Percentiles rank a stretch among this genome's conserved stretches.
These are phyloP conservation scores for Stictonetta naevosa DNA, from an alignment of 2,113 vertebrate species.

Conservation along the genomic window DNA sequence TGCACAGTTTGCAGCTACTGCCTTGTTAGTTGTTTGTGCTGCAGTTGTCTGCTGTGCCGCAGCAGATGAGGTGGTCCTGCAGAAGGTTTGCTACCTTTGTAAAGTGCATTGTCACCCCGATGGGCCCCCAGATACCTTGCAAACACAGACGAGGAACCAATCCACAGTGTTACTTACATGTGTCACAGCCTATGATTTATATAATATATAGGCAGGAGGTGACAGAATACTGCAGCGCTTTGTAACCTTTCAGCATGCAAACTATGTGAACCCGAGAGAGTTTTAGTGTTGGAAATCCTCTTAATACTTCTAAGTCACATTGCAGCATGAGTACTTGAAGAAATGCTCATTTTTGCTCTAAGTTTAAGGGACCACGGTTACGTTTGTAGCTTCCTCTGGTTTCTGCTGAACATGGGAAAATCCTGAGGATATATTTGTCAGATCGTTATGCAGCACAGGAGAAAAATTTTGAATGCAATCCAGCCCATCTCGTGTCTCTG, in stretches of 20 bases:
- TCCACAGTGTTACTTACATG: not conserved
- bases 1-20: not conserved
- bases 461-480: not conserved
- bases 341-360: not conserved
- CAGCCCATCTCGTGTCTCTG: not conserved
- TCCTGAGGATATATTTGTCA: not conserved
- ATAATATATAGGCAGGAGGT: not conserved
- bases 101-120: not conserved
- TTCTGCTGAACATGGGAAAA: not conserved
- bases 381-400: not conserved
- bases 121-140: not conserved
- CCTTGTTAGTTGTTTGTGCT: not conserved
- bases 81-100: not conserved
- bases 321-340: not conserved
- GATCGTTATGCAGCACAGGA: not conserved
- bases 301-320: not conserved
- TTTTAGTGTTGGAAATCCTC: not conserved
- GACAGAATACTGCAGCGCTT: not conserved
- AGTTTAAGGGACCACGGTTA: not conserved
- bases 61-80: not conserved
- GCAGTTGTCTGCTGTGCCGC: accelerated
- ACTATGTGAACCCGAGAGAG: not conserved
- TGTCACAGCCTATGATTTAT: not conserved
- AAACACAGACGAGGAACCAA: not conserved
- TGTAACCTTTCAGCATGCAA: not conserved